Evolutionary conservation across 2,888 invertebrate genomes (phyloP), one percentile per base, ranked within the genome.

Genomic region (Oligia fasciuncula): DNA sequence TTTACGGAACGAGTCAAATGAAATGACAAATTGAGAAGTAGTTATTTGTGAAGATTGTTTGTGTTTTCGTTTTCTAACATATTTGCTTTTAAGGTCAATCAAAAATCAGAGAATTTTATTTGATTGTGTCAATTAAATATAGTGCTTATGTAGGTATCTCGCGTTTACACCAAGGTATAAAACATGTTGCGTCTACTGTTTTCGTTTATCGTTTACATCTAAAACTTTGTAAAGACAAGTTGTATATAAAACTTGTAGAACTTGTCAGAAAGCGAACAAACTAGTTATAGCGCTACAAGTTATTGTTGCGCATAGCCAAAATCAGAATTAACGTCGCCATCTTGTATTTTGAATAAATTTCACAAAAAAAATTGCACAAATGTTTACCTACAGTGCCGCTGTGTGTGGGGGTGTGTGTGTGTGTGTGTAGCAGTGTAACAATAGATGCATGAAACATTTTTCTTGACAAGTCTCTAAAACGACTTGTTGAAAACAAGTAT

Each of bases 11-110:
- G 13, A 29, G 49, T 4, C 23, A 43, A 23, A n/a, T 77, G n/a
- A 19, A 51, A 79, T 49, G 40, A 79, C 46, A 76, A 74, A 74
- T 71, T 29, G n/a, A 63, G 29, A 70, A 54, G 49, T 40, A 60
- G 35, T 40, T 69, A 70, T 46, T 49, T 69, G 17, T 49, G 43
- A 60, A 66, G 19, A 62, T 49, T 49, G 17, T 73, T 68, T 67
- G 29, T 60, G 23, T 49, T 54, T 72, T 62, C n/a, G 29, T 51
- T 29, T 62, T 29, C 14, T 62, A 62, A 62, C 11, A 29, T 67
- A 67, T 71, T 63, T n/a, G 23, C 51, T 79, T 54, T 6, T 54
- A 65, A 67, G 35, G 43, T 69, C 57, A 46, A 67, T 4, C 3
- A 46, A 2, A 60, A 46, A 65, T 51, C 40, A 6, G 11, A 51